These are phyloP conservation scores for Lasioglossum pauxillum DNA, from an alignment of 2,888 invertebrate species.

Conservation along the genomic window DNA sequence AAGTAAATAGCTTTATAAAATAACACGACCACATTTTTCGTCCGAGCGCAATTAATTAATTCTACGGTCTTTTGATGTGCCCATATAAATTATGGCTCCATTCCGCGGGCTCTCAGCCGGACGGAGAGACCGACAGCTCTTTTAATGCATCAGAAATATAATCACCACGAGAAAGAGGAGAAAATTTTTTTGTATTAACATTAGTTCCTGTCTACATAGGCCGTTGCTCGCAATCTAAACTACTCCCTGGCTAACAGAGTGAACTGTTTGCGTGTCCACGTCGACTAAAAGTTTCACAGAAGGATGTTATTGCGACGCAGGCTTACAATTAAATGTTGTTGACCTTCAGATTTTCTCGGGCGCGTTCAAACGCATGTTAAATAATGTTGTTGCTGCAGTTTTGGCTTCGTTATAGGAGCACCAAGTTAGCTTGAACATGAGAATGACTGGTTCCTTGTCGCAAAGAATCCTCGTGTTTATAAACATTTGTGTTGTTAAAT, in stretches of 20 bases:
- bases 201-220: conserved; percentile 33
- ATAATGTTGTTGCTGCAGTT: background rate
- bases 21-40: conserved; percentile 36
- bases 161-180: background rate
- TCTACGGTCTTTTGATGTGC: conserved; percentile 57
- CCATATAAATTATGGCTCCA: conserved; percentile 60
- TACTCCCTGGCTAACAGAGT: background rate
- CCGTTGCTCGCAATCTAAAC: conserved; percentile 35
- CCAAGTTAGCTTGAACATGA: background rate
- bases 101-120: conserved; percentile 41
- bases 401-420: background rate
- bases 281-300: background rate
- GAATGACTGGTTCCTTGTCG: background rate
- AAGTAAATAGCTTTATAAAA: conserved; percentile 37
- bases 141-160: conserved; percentile 55
- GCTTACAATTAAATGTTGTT: conserved; percentile 7
- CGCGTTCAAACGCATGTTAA: background rate
- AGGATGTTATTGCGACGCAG: conserved; percentile 16
- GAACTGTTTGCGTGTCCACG: conserved; percentile 12
- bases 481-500: background rate
- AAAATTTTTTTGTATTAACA: conserved; percentile 18
- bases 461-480: background rate
- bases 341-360: background rate
- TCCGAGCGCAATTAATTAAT: conserved; percentile 58
- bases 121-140: conserved; percentile 30